Base-by-base conservation (phyloP, 1,140 invertebrate species). In the Drosophila kepulauana region DNA sequence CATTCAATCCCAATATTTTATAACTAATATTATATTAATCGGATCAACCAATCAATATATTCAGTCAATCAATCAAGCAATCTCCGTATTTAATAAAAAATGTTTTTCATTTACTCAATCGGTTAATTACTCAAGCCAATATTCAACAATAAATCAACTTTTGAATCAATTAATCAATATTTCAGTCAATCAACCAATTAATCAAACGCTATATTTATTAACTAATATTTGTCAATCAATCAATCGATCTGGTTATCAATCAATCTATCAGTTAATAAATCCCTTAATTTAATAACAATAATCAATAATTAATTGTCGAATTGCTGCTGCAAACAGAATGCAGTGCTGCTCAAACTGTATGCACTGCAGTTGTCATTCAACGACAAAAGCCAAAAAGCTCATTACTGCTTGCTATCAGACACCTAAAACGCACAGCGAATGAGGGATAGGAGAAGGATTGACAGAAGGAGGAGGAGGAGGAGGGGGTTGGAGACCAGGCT, bases 361-460 rank as follows among this genome's bases (percentile, higher is more conserved):
- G 20, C 3, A 30, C n/a, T 54, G 13, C 30, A 54, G 0, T 33
- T 69, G 59, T 13, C 13, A 7, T 49, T 45, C 3, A 67, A 4
- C 4, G 28, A 52, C 38, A 58, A 57, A 56, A 57, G 41, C 41
- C 57, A 25, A 46, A 56, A 62, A 25, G 45, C 59, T 59, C 25
- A 75, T 68, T 68, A 62, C n/a, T 33, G 51, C 49, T 25, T 38
- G 49, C 41, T 25, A 54, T 41, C 41, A 62, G 20, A 56, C n/a
- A 69, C 41, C 38, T 43, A 1, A 38, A 45, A 33, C 43, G 48
- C 15, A 58, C 61, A 43, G 7, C 1, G 10, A 41, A 41, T 20
- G 20, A 20, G 20, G 20, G 20, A n/a, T 25, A 25, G 20, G 20
- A 41, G 38, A 41, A 3, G 38, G 7, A 54, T 20, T 11, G 10